phyloP scores from a whole-genome alignment of 2,888 invertebrate species.

The Halictus quadricinctus region DNA sequence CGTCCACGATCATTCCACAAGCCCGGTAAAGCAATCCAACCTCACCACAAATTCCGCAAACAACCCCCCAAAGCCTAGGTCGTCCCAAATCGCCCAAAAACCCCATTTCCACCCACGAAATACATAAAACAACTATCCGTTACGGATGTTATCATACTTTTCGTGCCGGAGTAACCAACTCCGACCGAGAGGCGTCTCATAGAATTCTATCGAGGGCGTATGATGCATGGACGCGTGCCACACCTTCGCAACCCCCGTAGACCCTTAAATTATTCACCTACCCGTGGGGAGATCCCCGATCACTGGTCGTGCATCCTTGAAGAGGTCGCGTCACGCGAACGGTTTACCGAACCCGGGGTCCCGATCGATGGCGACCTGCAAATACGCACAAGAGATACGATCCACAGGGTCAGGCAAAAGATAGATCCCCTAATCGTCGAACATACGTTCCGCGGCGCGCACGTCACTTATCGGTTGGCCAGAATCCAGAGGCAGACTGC shows the following conservation, averaged over 20 bases:
- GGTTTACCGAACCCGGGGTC: slow-evolving; percentile 10
- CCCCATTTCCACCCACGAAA: not conserved
- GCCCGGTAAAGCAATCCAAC: not conserved
- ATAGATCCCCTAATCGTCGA: not conserved
- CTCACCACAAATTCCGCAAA: not conserved
- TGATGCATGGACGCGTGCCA: not conserved
- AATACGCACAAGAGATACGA: not conserved
- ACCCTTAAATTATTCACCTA: slow-evolving; percentile 47
- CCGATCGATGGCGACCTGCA: not conserved
- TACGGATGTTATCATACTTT: not conserved
- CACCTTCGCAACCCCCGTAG: not conserved
- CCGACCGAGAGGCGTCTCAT: not conserved
- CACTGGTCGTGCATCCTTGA: slow-evolving; percentile 53
- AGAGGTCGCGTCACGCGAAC: slow-evolving; percentile 29
- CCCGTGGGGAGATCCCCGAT: slow-evolving; percentile 57
- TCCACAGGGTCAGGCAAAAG: not conserved
- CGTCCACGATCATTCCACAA: not conserved
- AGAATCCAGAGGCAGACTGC: slow-evolving; percentile 76
- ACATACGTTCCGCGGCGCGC: not conserved
- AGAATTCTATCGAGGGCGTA: not conserved
- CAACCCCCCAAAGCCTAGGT: not conserved
- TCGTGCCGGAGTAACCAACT: not conserved
- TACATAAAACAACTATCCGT: not conserved
- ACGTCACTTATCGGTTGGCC: slow-evolving; percentile 76
- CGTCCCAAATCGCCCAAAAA: not conserved